phyloP scores from a whole-genome alignment of 2,113 vertebrate species.

The Brevimyrus niger region DNA sequence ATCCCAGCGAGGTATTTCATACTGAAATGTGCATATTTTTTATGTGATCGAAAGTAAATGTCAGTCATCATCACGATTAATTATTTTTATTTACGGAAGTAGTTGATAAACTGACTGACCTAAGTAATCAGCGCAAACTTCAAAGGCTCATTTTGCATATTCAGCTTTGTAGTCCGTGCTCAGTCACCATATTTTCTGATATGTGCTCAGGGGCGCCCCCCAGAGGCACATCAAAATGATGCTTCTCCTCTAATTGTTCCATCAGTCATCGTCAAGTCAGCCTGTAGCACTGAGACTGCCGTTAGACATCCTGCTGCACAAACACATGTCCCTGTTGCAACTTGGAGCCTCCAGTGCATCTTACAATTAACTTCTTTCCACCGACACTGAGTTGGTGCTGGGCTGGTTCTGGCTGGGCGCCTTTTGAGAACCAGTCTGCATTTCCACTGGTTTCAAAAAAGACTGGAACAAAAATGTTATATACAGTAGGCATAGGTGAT shows the following conservation, averaged over 20 bases:
- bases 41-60: neutral
- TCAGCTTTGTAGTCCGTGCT: neutral
- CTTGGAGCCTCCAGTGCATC: neutral
- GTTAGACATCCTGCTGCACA: neutral
- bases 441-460: too few species aligned
- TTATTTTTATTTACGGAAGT: neutral
- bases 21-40: neutral
- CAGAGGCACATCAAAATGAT: neutral
- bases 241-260: neutral
- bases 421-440: too few species aligned
- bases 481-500: too few species aligned
- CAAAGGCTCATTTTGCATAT: neutral
- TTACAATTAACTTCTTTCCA: neutral
- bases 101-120: neutral
- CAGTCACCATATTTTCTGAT: neutral
- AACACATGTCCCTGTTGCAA: neutral
- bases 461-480: too few species aligned
- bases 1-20: neutral
- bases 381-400: too few species aligned
- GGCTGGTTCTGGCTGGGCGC: too few species aligned
- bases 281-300: neutral
- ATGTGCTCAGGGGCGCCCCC: neutral
- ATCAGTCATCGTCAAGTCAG: neutral
- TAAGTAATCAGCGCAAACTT: neutral
- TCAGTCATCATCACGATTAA: neutral